Base-by-base conservation (phyloP, 2,797 vertebrate genomes). In the Ataeniobius toweri region DNA sequence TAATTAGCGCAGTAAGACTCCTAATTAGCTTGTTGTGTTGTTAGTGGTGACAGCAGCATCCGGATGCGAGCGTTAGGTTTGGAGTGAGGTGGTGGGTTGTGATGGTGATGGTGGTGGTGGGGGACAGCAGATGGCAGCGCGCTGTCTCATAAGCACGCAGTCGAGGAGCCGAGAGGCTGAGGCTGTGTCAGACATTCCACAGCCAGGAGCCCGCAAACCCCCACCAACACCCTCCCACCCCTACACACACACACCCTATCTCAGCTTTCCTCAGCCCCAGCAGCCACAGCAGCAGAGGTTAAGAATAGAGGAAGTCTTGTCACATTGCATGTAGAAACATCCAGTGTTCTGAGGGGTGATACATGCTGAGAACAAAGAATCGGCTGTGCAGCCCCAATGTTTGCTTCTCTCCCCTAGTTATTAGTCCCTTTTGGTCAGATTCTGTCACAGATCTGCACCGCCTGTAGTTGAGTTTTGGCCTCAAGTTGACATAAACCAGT, bases 231-330 rank as follows among this genome's bases (percentile, higher is more conserved):
- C 36, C 31, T 18, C 26, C 58, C 26, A 26, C 55, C 13, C 14
- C 48, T 5, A 50, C 48, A 8, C 46, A 48, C 46, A 8, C 55
- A 59, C 71, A 26, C 67, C 77, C 50, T 74, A 0, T 31, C 79
- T 73, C 61, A 7, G 22, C 51, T 36, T 67, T 26, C 72, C 86
- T 74, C 80, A 67, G 31, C 74, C 80, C 83, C 82, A 61, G 85
- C 90, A 89, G 90, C 93, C 88, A 86, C 89, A 85, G 87, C 90
- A 80, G 81, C 86, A 89, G 86, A 89, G 93, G 92, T 93, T 93
- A 95, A 94, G 94, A 95, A 94, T 93, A 95, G 94, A 93, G 87
- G 91, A 94, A 93, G 94, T 92, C 92, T 91, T 94, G 94, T 95
- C 94, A 94, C 94, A 93, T 95, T 88, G 88, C 90, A 94, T 93